Conservation (phyloP, 2,113 vertebrate genomes). For the Atrichornis clamosus region DNA sequence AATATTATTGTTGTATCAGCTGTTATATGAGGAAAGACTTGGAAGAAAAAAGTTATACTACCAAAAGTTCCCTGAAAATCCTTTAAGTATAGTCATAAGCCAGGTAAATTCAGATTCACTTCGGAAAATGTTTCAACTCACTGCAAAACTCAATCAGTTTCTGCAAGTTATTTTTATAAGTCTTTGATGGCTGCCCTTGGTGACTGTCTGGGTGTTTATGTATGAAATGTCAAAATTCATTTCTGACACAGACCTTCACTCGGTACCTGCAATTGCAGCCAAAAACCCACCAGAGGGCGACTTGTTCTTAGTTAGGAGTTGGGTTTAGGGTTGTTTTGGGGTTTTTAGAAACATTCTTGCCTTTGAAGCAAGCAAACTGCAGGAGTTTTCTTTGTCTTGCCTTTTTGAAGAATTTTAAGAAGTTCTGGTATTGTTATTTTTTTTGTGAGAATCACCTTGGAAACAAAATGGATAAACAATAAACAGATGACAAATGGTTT, state of each 20-base stretch:
- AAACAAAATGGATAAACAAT: background rate
- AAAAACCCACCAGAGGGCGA: conserved; percentile 31
- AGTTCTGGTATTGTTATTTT: background rate
- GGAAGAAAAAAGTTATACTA: background rate
- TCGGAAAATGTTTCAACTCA: background rate
- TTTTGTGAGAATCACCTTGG: background rate
- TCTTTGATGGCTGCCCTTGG: background rate
- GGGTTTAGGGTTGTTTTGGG: rapidly evolving
- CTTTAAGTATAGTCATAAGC: background rate
- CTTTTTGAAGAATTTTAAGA: background rate
- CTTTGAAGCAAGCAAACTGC: background rate
- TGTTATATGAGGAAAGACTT: background rate
- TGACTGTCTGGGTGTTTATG: rapidly evolving
- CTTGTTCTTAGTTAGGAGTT: background rate
- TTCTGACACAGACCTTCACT: background rate
- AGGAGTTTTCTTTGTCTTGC: background rate
- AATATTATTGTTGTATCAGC: background rate
- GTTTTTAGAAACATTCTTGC: background rate
- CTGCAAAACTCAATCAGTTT: background rate
- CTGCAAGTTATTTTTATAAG: background rate
- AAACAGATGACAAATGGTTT: background rate
- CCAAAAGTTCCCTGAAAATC: background rate
- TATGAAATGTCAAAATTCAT: background rate
- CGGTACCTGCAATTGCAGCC: background rate
- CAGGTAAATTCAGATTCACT: background rate